These are phyloP conservation scores for Sciaenops ocellatus DNA, from an alignment of 2,797 vertebrate species.

Conservation along the genomic window DNA sequence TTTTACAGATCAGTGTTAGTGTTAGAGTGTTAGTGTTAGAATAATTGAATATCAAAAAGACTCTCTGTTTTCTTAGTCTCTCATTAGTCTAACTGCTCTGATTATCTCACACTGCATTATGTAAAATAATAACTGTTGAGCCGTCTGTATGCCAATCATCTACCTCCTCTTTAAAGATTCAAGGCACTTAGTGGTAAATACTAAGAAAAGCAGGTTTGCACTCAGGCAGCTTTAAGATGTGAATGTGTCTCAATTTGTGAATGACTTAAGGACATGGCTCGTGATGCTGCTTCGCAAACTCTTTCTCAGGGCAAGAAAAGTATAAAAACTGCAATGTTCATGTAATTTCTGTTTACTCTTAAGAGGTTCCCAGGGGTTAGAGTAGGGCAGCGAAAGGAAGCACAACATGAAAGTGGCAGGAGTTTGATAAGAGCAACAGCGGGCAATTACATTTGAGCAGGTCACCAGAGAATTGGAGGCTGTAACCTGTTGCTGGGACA, in stretches of 20 bases:
- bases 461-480: conserved; percentile 65
- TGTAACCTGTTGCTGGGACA: conserved; percentile 68
- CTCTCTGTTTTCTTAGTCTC: conserved; percentile 22
- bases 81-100: conserved; percentile 15
- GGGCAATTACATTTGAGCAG: conserved; percentile 73
- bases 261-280: neutral
- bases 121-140: conserved; percentile 30
- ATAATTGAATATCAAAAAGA: conserved; percentile 20
- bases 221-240: neutral
- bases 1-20: conserved; percentile 32
- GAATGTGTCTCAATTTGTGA: neutral
- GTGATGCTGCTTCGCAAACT: neutral
- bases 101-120: conserved; percentile 23
- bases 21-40: too few species aligned
- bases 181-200: conserved; percentile 17
- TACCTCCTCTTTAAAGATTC: conserved; percentile 4
- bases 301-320: conserved; percentile 15
- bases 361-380: conserved; percentile 44
- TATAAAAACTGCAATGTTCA: conserved; percentile 34
- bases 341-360: conserved; percentile 56
- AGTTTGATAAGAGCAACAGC: conserved; percentile 76
- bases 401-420: conserved; percentile 58
- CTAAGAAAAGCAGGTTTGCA: neutral
- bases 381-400: conserved; percentile 41
- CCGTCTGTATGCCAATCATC: conserved; percentile 14